These are phyloP conservation scores for Serilophus lunatus DNA, from an alignment of 2,113 vertebrate species.

Conservation along the genomic window DNA sequence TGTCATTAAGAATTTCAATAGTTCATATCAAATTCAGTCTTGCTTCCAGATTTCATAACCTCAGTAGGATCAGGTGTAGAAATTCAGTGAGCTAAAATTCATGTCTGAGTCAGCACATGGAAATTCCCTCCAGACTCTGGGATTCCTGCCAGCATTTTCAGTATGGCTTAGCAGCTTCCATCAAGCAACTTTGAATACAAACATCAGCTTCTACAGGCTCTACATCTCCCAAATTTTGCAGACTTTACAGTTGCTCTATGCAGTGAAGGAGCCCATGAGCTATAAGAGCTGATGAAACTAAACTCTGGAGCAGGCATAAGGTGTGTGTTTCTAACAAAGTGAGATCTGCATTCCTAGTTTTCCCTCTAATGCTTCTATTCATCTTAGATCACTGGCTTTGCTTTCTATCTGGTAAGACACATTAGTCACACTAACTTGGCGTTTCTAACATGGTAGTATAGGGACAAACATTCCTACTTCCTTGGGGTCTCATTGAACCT, in stretches of 20 bases:
- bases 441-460: neutral
- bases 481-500: slow-evolving; percentile 30
- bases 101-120: slow-evolving; percentile 53
- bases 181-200: slow-evolving; percentile 9
- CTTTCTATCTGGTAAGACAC: slow-evolving; percentile 52
- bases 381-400: neutral
- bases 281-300: slow-evolving; percentile 8
- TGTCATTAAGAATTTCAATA: neutral
- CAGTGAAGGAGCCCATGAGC: neutral
- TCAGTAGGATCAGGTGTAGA: slow-evolving; percentile 7
- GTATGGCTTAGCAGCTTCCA: slow-evolving; percentile 41
- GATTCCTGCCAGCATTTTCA: slow-evolving; percentile 49
- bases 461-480: neutral
- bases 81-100: neutral
- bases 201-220: neutral
- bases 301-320: neutral
- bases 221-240: neutral
- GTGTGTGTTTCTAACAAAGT: slow-evolving; percentile 7
- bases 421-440: slow-evolving; percentile 56
- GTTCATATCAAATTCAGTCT: neutral
- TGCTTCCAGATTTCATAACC: neutral
- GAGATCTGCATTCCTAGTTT: slow-evolving; percentile 32
- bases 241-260: neutral
- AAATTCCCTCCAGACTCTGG: slow-evolving; percentile 34
- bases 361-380: slow-evolving; percentile 42